Percentiles rank a stretch among this genome's conserved stretches.
phyloP scores from a whole-genome alignment of 2,888 invertebrate species.

The Agrochola lychnidis region DNA sequence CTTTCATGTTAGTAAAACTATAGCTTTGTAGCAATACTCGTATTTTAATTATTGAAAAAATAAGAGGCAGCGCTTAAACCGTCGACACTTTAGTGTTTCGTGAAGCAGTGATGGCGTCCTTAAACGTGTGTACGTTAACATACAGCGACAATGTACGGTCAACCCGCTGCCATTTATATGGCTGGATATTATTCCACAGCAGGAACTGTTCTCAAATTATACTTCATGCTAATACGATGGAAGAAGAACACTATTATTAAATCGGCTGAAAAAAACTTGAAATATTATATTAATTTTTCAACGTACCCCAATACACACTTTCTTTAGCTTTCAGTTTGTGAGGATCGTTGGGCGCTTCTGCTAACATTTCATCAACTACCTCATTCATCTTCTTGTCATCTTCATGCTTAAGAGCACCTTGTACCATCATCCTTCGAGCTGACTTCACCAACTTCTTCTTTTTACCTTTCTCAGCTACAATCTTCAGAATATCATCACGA shows the following conservation, averaged over 20 bases:
- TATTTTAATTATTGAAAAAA: not conserved
- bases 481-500: constrained; percentile 81
- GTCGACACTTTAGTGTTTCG: not conserved
- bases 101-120: not conserved
- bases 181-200: not conserved
- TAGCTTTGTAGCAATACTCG: not conserved
- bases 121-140: not conserved
- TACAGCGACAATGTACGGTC: not conserved
- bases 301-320: constrained; percentile 83
- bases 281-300: not conserved
- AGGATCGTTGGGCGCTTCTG: constrained; percentile 75
- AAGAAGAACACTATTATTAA: not conserved
- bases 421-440: constrained; percentile 76
- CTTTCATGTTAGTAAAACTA: not conserved
- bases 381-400: constrained; percentile 72
- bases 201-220: not conserved
- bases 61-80: not conserved
- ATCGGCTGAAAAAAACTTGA: not conserved
- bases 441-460: constrained; percentile 70
- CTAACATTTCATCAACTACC: constrained; percentile 81
- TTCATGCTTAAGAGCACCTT: constrained; percentile 55
- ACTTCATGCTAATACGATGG: not conserved
- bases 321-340: constrained; percentile 75
- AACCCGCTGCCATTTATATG: not conserved
- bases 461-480: constrained; percentile 71